Percentiles rank a stretch among this genome's conserved stretches.
These are phyloP conservation scores for Anorthoa munda DNA, from an alignment of 2,888 invertebrate species.

Conservation along the genomic window DNA sequence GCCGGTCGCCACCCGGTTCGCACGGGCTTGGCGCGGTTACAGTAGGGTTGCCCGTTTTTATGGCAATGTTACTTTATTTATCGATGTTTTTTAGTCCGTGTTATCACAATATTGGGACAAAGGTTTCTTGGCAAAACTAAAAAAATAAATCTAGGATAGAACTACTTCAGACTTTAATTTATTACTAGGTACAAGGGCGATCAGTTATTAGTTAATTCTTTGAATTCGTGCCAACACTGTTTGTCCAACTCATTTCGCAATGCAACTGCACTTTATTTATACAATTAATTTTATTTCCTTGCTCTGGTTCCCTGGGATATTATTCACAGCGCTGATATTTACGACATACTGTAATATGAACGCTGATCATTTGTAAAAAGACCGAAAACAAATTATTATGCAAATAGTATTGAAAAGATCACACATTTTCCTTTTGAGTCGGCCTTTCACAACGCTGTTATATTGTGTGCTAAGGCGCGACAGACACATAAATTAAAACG, in stretches of 20 bases:
- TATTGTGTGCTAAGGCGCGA: neutral
- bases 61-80: slow-evolving; percentile 24
- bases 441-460: neutral
- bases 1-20: slow-evolving; percentile 62
- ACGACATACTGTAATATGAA: neutral
- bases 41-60: slow-evolving; percentile 56
- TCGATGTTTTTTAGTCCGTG: slow-evolving; percentile 12
- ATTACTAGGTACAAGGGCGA: neutral
- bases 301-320: neutral
- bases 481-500: slow-evolving; percentile 24
- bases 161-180: slow-evolving; percentile 1
- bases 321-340: neutral
- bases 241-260: slow-evolving; percentile 1
- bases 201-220: neutral
- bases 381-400: neutral
- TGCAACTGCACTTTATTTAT: neutral
- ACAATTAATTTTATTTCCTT: neutral
- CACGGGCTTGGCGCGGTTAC: slow-evolving; percentile 41
- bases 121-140: neutral
- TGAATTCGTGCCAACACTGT: slow-evolving; percentile 21
- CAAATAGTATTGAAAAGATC: neutral
- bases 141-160: neutral
- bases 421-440: neutral
- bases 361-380: neutral
- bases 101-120: slow-evolving; percentile 2